Percentiles rank a stretch among this genome's conserved stretches.
Conservation (phyloP, 1,140 invertebrate genomes). For the Ephestia elutella region DNA sequence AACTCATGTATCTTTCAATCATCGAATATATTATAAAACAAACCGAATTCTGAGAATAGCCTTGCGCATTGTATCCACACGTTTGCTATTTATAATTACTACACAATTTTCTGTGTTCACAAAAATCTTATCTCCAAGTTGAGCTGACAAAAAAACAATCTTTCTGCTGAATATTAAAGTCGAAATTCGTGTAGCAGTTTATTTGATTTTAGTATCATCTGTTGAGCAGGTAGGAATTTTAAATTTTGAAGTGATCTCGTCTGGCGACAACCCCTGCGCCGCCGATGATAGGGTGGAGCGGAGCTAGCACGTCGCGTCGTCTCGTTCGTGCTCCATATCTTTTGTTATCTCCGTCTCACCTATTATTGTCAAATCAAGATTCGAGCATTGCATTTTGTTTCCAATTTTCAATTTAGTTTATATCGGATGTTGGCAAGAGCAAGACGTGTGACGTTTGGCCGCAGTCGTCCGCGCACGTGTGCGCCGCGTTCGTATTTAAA, state of each 20-base stretch:
- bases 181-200: slow-evolving; percentile 31
- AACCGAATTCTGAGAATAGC: slow-evolving; percentile 58
- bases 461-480: slow-evolving; percentile 49
- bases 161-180: slow-evolving; percentile 30
- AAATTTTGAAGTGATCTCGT: slow-evolving; percentile 57
- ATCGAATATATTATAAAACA: slow-evolving; percentile 53
- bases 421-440: slow-evolving; percentile 64
- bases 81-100: slow-evolving; percentile 70
- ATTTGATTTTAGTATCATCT: slow-evolving; percentile 33
- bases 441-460: slow-evolving; percentile 58
- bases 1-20: slow-evolving; percentile 42
- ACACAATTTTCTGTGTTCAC: slow-evolving; percentile 36
- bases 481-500: slow-evolving; percentile 30
- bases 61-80: slow-evolving; percentile 64
- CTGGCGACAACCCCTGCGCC: slow-evolving; percentile 66
- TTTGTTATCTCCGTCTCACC: slow-evolving; percentile 55
- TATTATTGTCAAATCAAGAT: slow-evolving; percentile 72
- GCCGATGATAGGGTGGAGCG: slow-evolving; percentile 57
- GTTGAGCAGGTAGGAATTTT: slow-evolving; percentile 59
- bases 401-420: slow-evolving; percentile 73
- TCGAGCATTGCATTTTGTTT: slow-evolving; percentile 71
- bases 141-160: neutral
- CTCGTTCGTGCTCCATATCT: slow-evolving; percentile 32
- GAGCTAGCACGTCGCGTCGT: slow-evolving; percentile 38
- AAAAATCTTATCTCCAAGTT: slow-evolving; percentile 36